Evolutionary conservation across 2,888 invertebrate species (phyloP).

Genomic region (Drosophila atroscutellata): DNA sequence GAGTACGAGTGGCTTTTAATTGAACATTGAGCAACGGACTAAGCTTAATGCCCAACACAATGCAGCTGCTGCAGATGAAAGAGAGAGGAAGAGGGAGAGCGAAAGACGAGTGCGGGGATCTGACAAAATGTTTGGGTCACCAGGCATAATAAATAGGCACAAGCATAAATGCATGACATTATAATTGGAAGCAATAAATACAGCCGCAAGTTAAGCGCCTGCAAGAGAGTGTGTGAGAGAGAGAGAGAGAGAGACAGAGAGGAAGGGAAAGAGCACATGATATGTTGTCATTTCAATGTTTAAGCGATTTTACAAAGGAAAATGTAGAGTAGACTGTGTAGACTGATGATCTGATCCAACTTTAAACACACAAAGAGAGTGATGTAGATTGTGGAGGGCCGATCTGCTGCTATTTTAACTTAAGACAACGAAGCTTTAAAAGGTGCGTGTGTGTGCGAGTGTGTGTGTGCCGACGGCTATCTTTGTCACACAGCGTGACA

Average conservation of each 20-base stretch:
- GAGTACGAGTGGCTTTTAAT: constrained; percentile 63
- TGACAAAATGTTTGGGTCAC: constrained; percentile 39
- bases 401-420: constrained; percentile 3
- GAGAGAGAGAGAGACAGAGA: background rate
- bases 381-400: background rate
- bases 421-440: constrained; percentile 8
- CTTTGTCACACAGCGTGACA: constrained; percentile 47
- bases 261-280: background rate
- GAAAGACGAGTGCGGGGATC: background rate
- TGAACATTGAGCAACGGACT: constrained; percentile 59
- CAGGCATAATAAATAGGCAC: constrained; percentile 64
- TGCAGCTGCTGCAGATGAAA: background rate
- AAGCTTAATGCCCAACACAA: constrained; percentile 42
- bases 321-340: background rate
- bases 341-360: constrained; percentile 13
- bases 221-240: background rate
- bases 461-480: constrained; percentile 28
- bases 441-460: background rate
- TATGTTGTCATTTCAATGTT: background rate
- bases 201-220: background rate
- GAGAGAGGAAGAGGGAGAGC: background rate
- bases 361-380: background rate
- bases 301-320: background rate
- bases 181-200: constrained; percentile 60
- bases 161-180: constrained; percentile 69